Base-by-base conservation (phyloP, 1,140 invertebrate species). In the Muscidifurax raptorellus region DNA sequence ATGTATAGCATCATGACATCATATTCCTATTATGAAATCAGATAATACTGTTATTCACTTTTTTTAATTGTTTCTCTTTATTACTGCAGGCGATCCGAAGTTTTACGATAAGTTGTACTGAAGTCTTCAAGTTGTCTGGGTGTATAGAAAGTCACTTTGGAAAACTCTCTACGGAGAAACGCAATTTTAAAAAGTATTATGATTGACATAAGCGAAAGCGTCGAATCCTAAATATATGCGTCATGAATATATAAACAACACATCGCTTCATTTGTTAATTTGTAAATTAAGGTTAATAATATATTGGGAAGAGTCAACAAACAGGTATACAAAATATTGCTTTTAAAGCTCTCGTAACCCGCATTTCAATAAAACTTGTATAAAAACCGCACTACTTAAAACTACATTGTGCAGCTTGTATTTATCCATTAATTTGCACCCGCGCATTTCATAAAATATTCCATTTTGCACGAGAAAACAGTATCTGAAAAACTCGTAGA, bases 321-420 rank as follows among this genome's bases (percentile, higher is more conserved):
- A 36, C 47, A 10, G 25, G 52, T 59, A 59, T 32, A 18, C 3
- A 82, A 67, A 79, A 59, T 87, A 40, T 78, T 87, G 82, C 52
- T 59, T 22, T 59, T 4, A 4, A 18, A 18, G 0, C 18, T 59
- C 52, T 59, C 22, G 52, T 59, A n/a, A 7, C 22, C 0, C 52
- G 52, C 18, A 22, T 59, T 59, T 59, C 4, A 7, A 59, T 18
- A 52, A 52, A 40, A 40, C 7, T 40, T 40, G 1, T 9, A 40
- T 9, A 12, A 40, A 47, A 47, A 47, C 15, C 4, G 44, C 15
- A 47, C 9, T 3, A 18, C 15, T 47, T 4, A 13, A 47, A 40
- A 40, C 36, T 52, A 2, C 18, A 52, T 52, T 18, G 47, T 52
- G 47, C 47, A 12, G 10, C 47, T 15, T 1, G 2, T 40, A n/a